Base-by-base conservation (phyloP, 37 sponge, comb jelly and placozoan species). In the Sycon ciliatum region DNA sequence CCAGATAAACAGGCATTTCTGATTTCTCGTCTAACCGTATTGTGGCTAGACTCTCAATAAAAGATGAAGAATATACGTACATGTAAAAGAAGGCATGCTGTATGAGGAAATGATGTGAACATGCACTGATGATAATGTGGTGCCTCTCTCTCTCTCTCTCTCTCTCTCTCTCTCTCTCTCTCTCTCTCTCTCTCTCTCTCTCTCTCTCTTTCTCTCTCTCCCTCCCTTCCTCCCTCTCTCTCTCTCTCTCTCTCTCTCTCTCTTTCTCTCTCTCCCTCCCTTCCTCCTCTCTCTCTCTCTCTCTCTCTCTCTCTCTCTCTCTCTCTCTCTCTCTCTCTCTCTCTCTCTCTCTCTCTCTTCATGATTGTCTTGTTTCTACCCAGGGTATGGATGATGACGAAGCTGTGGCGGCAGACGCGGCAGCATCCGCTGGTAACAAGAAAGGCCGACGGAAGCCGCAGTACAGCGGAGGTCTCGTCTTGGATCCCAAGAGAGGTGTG, bases 401-500 rank as follows among this genome's bases (percentile, higher is more conserved):
- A 32, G 89, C 72, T n/a, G 78, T 34, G 4, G 24, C 42, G 49
- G 57, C 42, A 58, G 57, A 63, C 23, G 75, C 75, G n/a, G 31
- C 55, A 11, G 67, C 53, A 29, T 35, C 54, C 62, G 57, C 69
- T 16, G 65, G 54, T 30, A 32, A 9, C 7, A 65, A 63, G 57
- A 39, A 38, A 22, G 58, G 56, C 4, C 80, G 81, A 23, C 71
- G 79, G 2, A 97, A 97, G 57, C 79, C 94, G 13, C 74, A 93
- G 18, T 97, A 92, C 56, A 52, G 88, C 13, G 99, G 93, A 18
- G 99, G 99, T 4, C 72, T 97, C 36, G 99, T 97, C 0, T 64
- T 97, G 60, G 99, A 97, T 27, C 99, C 99, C 13, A 92, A 92
- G 66, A 84, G 80, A 56, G 98, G 94, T 16, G 49, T 42, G 49